Conservation (phyloP, 2,797 vertebrate species). For the Tolypeutes matacus region DNA sequence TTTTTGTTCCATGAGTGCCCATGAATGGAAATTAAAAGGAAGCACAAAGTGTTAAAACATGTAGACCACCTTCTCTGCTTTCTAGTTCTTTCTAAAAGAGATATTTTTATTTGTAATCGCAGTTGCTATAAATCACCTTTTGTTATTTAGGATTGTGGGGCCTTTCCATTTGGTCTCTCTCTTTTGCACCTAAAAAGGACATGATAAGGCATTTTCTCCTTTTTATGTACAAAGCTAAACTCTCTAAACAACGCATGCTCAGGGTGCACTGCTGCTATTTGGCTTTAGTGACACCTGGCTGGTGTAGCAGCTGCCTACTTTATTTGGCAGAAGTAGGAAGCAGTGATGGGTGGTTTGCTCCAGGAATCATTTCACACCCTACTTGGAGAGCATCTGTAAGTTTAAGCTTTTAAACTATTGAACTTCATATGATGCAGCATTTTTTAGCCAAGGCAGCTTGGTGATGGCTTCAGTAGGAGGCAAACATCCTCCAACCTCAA, state of each 20-base stretch:
- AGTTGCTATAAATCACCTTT: conserved; percentile 57
- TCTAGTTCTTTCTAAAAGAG: conserved; percentile 50
- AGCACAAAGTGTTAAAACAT: not conserved
- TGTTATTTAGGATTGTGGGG: conserved; percentile 1
- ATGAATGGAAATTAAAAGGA: conserved; percentile 23
- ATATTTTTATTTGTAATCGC: conserved; percentile 21
- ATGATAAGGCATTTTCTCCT: conserved; percentile 64
- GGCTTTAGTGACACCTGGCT: conserved; percentile 71
- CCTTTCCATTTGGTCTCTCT: conserved; percentile 68
- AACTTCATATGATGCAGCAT: accelerated
- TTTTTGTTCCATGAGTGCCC: conserved; percentile 2
- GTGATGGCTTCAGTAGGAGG: not conserved
- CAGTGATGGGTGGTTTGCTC: not conserved
- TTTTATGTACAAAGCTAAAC: conserved; percentile 64
- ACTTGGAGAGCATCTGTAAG: conserved; percentile 35
- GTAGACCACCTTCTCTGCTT: conserved; percentile 2
- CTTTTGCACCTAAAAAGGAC: conserved; percentile 65
- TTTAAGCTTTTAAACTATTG: conserved; percentile 32
- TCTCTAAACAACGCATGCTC: conserved; percentile 44
- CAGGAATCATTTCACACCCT: conserved; percentile 33
- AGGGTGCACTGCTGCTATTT: not conserved
- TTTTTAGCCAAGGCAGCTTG: not conserved
- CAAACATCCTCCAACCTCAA: not conserved
- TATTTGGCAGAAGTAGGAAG: not conserved
- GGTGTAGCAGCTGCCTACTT: conserved; percentile 65